Evolutionary conservation across 1,140 invertebrate genomes (phyloP), one percentile per base, ranked within the genome.

Genomic region (Halictus rubicundus): DNA sequence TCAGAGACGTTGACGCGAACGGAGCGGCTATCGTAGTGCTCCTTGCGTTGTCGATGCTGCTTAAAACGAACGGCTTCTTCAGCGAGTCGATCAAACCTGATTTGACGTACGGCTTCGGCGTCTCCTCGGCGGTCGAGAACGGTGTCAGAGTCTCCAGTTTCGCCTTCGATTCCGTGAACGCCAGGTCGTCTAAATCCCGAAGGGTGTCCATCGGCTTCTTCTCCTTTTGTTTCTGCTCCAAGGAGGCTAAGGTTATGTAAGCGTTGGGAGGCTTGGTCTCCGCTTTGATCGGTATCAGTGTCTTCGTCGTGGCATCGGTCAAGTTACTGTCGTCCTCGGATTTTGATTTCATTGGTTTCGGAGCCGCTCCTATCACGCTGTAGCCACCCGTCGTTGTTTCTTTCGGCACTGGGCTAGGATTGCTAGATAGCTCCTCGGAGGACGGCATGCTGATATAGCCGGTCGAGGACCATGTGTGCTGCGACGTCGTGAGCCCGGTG

Each of bases 371-470:
- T 7, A 92, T 87, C 5, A 89, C 85, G 32, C 90, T 89, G 61
- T 92, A 91, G 6, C 83, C 76, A 32, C 86, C 85, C 8, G 69
- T 81, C 12, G 76, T 39, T 65, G 89, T 88, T 57, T 90, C 88
- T 2, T 81, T 81, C 39, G 90, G 88, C 57, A 89, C 80, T 46
- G 91, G 90, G 60, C 90, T 92, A 8, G 92, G 88, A 66, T 89
- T 91, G n/a, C 80, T 89, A 6, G 90, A 90, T 61, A 90, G 72
- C 68, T 92, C 91, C 39, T 92, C 91, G 0, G 91, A 92, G 1
- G 92, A 92, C 23, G 90, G 89, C 92, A 93, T 93, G 49, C 91
- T 93, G 60, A 92, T 91, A 60, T 93, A 92, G 32, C 92, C 91
- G 32, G 91, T 89, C 0, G 92, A 93, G 7, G 92, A 92, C 89